Percentiles rank a stretch among this genome's conserved stretches.
Conservation (phyloP, 2,797 vertebrate genomes). For the Aulostomus chinensis region DNA sequence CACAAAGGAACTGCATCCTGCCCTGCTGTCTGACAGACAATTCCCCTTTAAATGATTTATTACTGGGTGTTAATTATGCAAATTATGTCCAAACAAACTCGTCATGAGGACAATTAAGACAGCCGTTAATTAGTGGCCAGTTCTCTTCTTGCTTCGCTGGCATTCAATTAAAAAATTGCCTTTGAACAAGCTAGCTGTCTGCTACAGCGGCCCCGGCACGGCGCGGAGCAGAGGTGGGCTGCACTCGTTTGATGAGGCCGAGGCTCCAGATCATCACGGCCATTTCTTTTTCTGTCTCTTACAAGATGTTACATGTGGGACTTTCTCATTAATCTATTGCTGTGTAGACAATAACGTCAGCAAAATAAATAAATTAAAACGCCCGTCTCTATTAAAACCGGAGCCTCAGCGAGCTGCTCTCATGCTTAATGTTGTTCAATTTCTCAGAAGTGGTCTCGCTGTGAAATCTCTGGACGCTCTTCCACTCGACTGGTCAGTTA, state of each 20-base stretch:
- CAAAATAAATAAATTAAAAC: constrained; percentile 71
- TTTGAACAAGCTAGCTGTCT: constrained; percentile 96
- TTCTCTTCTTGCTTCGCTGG: constrained; percentile 98
- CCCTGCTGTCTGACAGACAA: constrained; percentile 85
- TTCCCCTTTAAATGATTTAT: constrained; percentile 99
- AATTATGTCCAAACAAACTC: constrained; percentile 99
- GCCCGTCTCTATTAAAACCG: constrained; percentile 65
- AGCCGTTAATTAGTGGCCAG: constrained; percentile 98
- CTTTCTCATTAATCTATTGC: constrained; percentile 65
- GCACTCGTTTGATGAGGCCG: constrained; percentile 79
- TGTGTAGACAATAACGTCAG: constrained; percentile 55
- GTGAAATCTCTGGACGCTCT: constrained; percentile 66
- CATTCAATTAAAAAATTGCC: constrained; percentile 98
- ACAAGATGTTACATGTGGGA: constrained; percentile 76
- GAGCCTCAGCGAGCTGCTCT: constrained; percentile 56
- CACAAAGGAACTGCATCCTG: constrained; percentile 75
- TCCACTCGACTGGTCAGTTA: constrained; percentile 67
- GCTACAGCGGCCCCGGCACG: constrained; percentile 72
- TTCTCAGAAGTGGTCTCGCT: constrained; percentile 59
- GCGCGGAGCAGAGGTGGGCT: constrained; percentile 67
- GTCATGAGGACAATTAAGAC: constrained; percentile 99
- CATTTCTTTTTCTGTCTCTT: constrained; percentile 70
- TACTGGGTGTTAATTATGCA: constrained; percentile 99
- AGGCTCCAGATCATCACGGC: constrained; percentile 73
- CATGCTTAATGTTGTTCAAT: constrained; percentile 63